Conservation (phyloP, 2,888 invertebrate genomes). For the Lottia gigantea region DNA sequence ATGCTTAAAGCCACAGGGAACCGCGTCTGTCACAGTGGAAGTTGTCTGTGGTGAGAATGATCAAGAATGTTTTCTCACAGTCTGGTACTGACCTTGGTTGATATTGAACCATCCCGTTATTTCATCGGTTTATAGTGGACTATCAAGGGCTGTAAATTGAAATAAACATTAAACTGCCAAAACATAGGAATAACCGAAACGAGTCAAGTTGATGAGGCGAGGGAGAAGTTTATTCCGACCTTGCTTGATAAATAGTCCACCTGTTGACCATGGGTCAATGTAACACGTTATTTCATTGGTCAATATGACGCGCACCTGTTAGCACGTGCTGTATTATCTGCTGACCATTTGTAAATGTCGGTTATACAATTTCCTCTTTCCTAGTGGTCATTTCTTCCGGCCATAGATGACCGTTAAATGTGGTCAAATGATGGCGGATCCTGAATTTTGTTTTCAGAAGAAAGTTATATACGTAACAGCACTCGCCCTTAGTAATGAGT, state of each 20-base stretch:
- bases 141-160: too few relatives aligned
- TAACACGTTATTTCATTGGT: not conserved
- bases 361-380: conserved; percentile 4
- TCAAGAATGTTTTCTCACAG: too few relatives aligned
- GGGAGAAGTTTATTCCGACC: not conserved
- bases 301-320: conserved; percentile 6
- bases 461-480: too few relatives aligned
- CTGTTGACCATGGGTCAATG: conserved; percentile 4
- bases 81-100: too few relatives aligned
- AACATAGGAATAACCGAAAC: not conserved
- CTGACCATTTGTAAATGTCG: not conserved
- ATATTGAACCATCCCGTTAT: too few relatives aligned
- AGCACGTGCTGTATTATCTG: not conserved
- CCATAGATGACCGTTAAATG: not conserved
- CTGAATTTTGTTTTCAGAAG: too few relatives aligned
- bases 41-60: too few relatives aligned
- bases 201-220: too few relatives aligned
- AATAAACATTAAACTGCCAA: conserved; percentile 8
- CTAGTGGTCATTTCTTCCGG: not conserved
- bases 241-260: not conserved
- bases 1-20: too few relatives aligned
- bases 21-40: too few relatives aligned
- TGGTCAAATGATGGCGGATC: not conserved
- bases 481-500: too few relatives aligned
- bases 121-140: too few relatives aligned